phyloP scores from a whole-genome alignment of 2,797 vertebrate species.

The Ispidina lecontei region DNA sequence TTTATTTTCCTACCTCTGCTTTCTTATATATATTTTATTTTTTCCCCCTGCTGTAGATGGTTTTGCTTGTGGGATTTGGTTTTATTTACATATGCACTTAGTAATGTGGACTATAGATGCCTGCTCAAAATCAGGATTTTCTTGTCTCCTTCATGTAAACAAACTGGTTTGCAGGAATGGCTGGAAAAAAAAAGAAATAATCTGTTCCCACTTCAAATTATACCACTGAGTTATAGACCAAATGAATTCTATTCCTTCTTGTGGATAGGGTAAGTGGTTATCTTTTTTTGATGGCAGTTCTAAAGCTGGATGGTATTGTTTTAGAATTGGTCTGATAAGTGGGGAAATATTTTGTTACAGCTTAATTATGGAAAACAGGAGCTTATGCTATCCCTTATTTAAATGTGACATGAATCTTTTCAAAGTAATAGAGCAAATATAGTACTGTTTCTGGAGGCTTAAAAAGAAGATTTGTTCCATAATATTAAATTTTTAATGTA shows the following conservation, averaged over 20 bases:
- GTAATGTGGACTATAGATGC: not conserved
- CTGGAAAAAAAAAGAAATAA: not conserved
- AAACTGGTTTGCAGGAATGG: not conserved
- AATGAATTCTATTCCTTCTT: not conserved
- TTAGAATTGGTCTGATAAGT: not conserved
- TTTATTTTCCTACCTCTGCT: not conserved
- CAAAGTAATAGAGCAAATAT: constrained; percentile 27
- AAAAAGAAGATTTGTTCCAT: constrained; percentile 37
- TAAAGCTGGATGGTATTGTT: not conserved
- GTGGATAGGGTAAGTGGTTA: not conserved
- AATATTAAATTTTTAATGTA: constrained; percentile 34
- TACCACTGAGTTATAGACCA: not conserved
- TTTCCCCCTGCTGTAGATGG: not conserved
- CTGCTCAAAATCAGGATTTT: not conserved
- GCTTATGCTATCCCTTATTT: constrained; percentile 2
- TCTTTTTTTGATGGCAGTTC: not conserved
- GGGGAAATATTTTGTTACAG: not conserved
- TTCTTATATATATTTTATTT: not conserved
- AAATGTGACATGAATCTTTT: constrained; percentile 11
- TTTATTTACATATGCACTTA: not conserved
- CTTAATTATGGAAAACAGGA: constrained; percentile 16
- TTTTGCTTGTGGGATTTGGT: not conserved
- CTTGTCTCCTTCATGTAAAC: not conserved
- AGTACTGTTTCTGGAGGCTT: constrained; percentile 36
- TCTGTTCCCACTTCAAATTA: not conserved